phyloP scores from a whole-genome alignment of 2,888 invertebrate genomes.

The Thyatira batis region DNA sequence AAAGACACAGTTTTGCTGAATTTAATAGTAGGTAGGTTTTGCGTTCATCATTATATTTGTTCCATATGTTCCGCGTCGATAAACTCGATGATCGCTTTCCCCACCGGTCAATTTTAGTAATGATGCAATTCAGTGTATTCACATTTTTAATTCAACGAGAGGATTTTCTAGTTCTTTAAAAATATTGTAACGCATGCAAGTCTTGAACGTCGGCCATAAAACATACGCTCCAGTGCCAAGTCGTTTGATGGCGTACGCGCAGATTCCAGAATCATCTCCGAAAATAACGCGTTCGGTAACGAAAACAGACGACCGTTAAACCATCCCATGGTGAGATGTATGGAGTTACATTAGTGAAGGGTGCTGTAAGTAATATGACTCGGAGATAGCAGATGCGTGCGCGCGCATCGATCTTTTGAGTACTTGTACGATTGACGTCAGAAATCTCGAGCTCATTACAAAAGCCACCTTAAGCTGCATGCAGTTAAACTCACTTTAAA shows the following conservation, averaged over 20 bases:
- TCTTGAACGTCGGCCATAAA: slow-evolving; percentile 74
- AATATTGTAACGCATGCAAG: slow-evolving; percentile 47
- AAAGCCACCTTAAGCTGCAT: slow-evolving; percentile 7
- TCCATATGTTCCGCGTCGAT: neutral
- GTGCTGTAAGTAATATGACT: slow-evolving; percentile 12
- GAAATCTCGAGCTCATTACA: slow-evolving; percentile 10
- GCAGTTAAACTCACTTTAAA: neutral
- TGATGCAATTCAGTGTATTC: neutral
- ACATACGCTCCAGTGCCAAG: slow-evolving; percentile 76
- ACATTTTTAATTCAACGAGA: slow-evolving; percentile 7
- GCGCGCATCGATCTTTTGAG: slow-evolving; percentile 9
- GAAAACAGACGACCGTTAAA: slow-evolving; percentile 55
- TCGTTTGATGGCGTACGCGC: slow-evolving; percentile 61
- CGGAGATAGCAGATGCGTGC: slow-evolving; percentile 31
- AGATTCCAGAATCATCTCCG: slow-evolving; percentile 74
- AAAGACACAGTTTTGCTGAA: neutral
- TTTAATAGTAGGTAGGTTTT: neutral
- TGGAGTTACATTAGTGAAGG: slow-evolving; percentile 26
- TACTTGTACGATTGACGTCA: slow-evolving; percentile 27
- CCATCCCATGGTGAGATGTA: slow-evolving; percentile 51
- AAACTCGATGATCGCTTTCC: neutral
- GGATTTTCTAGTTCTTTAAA: slow-evolving; percentile 7
- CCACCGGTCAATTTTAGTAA: neutral
- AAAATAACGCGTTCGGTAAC: slow-evolving; percentile 67
- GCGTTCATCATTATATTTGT: neutral